Evolutionary conservation across 2,888 invertebrate species (phyloP).

Genomic region (Tenodera sinensis): DNA sequence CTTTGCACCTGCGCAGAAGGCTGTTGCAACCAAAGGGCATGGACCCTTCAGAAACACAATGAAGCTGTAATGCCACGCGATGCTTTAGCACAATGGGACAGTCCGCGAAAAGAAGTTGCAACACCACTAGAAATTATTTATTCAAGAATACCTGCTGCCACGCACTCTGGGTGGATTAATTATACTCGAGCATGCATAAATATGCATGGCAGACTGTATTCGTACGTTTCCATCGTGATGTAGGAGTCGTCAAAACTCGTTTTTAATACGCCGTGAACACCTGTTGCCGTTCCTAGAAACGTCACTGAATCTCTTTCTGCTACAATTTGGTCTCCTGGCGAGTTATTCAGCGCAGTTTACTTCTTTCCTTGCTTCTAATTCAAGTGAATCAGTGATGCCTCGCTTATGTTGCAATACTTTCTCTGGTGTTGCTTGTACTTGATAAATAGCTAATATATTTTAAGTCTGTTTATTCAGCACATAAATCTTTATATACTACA

Average conservation of each 20-base stretch:
- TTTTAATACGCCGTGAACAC: not conserved
- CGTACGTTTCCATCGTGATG: not conserved
- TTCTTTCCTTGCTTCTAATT: not conserved
- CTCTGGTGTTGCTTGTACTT: too few species aligned
- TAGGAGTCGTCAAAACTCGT: not conserved
- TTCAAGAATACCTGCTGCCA: not conserved
- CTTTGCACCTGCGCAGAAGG: not conserved
- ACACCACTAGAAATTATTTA: not conserved
- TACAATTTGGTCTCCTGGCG: not conserved
- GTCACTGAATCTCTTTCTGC: not conserved
- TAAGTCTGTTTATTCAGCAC: too few species aligned
- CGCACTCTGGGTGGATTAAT: not conserved
- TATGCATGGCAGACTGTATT: not conserved
- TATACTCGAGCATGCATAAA: not conserved
- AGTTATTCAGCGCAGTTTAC: not conserved
- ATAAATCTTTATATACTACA: too few species aligned
- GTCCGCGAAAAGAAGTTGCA: not conserved
- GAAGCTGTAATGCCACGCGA: not conserved
- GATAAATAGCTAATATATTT: too few species aligned
- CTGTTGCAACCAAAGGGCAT: not conserved
- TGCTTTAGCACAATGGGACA: not conserved
- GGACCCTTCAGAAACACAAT: not conserved
- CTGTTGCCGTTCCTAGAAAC: not conserved
- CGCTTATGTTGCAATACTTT: too few species aligned
- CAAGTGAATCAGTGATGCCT: not conserved